phyloP scores from a whole-genome alignment of 2,888 invertebrate genomes.

The Drosophila acutilabella region DNA sequence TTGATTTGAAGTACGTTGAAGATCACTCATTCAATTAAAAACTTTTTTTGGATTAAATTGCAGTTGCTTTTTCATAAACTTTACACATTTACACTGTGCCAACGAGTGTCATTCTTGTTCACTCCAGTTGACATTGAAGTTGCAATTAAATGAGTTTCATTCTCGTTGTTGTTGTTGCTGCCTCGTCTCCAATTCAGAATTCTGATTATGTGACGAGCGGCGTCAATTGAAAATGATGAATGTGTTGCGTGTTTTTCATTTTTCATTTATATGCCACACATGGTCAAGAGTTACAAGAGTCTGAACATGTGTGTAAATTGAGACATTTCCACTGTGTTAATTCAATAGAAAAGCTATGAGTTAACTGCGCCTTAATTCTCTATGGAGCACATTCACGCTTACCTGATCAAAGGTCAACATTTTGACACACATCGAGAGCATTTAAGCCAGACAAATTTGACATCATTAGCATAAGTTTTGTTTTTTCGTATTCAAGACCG shows the following conservation, averaged over 20 bases:
- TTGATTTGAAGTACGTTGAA: not conserved
- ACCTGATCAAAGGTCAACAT: slow-evolving; percentile 52
- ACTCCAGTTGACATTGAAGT: slow-evolving; percentile 58
- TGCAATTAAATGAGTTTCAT: slow-evolving; percentile 22
- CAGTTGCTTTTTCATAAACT: slow-evolving; percentile 16
- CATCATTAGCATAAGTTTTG: slow-evolving; percentile 34
- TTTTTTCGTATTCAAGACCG: slow-evolving; percentile 4
- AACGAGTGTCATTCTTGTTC: slow-evolving; percentile 29
- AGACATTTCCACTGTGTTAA: slow-evolving; percentile 53
- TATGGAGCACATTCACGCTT: not conserved
- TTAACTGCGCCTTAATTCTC: slow-evolving; percentile 24
- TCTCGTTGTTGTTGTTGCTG: slow-evolving; percentile 2
- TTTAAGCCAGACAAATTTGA: slow-evolving; percentile 44
- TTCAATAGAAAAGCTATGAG: slow-evolving; percentile 53
- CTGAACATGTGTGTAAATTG: slow-evolving; percentile 43
- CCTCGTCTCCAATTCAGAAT: slow-evolving; percentile 49
- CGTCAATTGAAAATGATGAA: slow-evolving; percentile 72
- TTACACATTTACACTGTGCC: slow-evolving; percentile 34
- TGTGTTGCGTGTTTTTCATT: slow-evolving; percentile 58
- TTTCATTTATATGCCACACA: slow-evolving; percentile 53
- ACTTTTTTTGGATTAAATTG: slow-evolving; percentile 18
- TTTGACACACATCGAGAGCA: slow-evolving; percentile 22
- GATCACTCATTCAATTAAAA: slow-evolving; percentile 1
- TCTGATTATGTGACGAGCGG: slow-evolving; percentile 46
- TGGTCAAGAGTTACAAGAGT: slow-evolving; percentile 30